Evolutionary conservation across 2,888 invertebrate genomes (phyloP), one percentile per base, ranked within the genome.

Genomic region (Harpalus rubripes): DNA sequence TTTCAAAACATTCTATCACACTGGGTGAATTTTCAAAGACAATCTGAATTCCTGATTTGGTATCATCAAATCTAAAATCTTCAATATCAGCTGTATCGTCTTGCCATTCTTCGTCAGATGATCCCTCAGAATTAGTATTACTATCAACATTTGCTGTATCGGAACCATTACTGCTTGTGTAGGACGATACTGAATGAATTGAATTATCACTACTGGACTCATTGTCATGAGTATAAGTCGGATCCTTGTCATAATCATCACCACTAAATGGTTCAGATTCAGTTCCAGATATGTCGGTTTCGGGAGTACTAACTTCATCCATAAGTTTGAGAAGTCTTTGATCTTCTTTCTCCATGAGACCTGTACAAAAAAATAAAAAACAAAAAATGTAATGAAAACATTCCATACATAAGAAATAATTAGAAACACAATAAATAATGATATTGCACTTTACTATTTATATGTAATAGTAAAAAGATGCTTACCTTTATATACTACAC

Each of bases 61-160:
- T 56, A 56, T 56, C 56, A n/a, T 56, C 56, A 56, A 56, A 56
- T 56, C n/a, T n/a, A 56, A 56, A 56, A 56, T 56, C 56, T n/a
- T 56, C 12, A 56, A 56, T 56, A n/a, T 56, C 56, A 56, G 12
- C 56, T 56, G n/a, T n/a, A 56, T 56, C 56, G 56, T 56, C 56
- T 56, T 56, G 56, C 56, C 10, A 56, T 56, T 32, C 32, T 32
- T 32, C 32, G 32, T 32, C 32, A 32, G 32, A 32, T 32, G 6
- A 32, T 32, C 32, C 32, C 6, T 32, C 32, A 32, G 3, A 32
- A 32, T 32, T 32, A 32, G 32, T 32, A 32, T 32, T 32, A 32
- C 32, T 32, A 32, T 32, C 56, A n/a, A n/a, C 10, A n/a, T 10
- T n/a, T n/a, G 10, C 56, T 56, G 56, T 56, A 56, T 56, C 6